Conservation (phyloP, 2,113 vertebrate species). For the Ptilonorhynchus violaceus region DNA sequence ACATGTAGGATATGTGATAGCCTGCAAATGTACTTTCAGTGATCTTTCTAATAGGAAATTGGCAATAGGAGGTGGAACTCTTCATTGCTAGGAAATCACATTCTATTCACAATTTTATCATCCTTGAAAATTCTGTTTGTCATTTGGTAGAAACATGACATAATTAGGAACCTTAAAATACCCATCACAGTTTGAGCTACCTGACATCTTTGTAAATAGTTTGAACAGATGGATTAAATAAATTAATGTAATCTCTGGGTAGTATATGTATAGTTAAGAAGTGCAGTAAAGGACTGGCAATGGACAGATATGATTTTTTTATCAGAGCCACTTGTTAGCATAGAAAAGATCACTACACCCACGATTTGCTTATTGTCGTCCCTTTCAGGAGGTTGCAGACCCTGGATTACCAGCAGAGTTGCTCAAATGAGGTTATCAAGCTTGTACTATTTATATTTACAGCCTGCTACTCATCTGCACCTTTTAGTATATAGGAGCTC, state of each 20-base stretch:
- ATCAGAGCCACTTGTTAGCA: background rate
- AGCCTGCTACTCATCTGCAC: background rate
- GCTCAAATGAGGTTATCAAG: background rate
- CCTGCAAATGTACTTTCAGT: background rate
- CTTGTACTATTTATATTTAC: background rate
- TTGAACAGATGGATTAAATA: background rate
- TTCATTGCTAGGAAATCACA: background rate
- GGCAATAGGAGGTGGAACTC: background rate
- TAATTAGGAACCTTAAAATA: background rate
- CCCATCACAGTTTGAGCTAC: background rate
- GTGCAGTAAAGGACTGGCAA: background rate
- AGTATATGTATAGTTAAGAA: background rate
- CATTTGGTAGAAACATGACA: background rate
- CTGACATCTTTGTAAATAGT: background rate
- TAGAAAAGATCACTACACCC: background rate
- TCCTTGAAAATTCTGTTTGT: background rate
- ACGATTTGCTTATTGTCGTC: background rate
- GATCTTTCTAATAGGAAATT: background rate
- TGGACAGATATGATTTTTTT: background rate
- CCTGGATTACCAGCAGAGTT: background rate
- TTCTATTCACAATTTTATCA: background rate
- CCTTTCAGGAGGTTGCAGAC: background rate
- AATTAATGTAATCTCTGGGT: background rate
- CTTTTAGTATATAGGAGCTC: background rate
- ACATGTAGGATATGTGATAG: background rate